phyloP scores from a whole-genome alignment of 2,797 vertebrate genomes.

The Silurus lanzhouensis region DNA sequence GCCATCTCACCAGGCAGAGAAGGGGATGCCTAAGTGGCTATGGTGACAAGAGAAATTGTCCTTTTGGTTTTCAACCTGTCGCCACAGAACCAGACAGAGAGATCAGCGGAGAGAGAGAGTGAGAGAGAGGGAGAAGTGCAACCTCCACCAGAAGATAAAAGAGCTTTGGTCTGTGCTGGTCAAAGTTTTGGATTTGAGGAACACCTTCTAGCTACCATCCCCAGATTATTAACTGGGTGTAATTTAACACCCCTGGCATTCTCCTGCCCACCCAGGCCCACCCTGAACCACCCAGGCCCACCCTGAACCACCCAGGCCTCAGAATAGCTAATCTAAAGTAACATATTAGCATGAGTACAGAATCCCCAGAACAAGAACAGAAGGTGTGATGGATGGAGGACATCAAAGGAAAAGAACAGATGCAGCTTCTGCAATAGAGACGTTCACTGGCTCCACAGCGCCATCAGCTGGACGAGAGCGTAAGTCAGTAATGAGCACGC shows the following conservation, averaged over 20 bases:
- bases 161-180: background rate
- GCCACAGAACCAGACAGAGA: conserved; percentile 85
- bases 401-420: background rate
- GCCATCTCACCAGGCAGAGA: conserved; percentile 86
- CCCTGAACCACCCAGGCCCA: too few relatives aligned
- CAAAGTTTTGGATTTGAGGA: conserved; percentile 19
- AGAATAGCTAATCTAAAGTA: background rate
- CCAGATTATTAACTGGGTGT: background rate
- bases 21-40: conserved; percentile 98
- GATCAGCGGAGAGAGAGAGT: conserved; percentile 62
- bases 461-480: conserved; percentile 75
- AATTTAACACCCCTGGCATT: background rate
- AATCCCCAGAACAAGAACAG: background rate
- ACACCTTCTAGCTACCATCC: background rate
- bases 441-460: conserved; percentile 75
- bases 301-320: too few relatives aligned
- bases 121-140: background rate
- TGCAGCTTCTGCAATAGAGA: conserved; percentile 29
- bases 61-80: conserved; percentile 97
- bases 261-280: background rate
- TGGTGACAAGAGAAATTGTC: conserved; percentile 99
- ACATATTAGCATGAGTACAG: background rate
- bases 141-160: background rate
- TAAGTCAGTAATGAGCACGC: conserved; percentile 34
- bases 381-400: background rate